Evolutionary conservation across 1,140 invertebrate genomes (phyloP).

Genomic region (Aphelenchoides fujianensis): DNA sequence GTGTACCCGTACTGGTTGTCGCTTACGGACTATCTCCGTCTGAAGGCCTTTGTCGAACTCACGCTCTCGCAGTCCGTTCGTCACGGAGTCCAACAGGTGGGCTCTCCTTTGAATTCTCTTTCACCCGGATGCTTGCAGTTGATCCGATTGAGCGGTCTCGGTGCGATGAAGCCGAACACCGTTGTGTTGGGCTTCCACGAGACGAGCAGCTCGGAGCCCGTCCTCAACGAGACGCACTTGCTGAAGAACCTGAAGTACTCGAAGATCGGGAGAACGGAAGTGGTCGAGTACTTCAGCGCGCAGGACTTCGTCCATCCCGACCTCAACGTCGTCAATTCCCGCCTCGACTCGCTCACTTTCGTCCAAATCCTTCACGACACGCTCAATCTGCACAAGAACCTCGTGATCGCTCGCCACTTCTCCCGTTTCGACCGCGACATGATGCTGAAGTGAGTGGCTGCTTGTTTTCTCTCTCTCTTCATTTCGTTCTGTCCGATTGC

Average conservation of each 20-base stretch:
- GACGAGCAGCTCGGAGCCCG: slow-evolving; percentile 43
- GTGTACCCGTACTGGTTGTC: slow-evolving; percentile 61
- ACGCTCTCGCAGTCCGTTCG: slow-evolving; percentile 80
- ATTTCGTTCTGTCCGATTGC: too few species aligned
- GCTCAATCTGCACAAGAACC: slow-evolving; percentile 86
- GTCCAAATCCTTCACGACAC: slow-evolving; percentile 77
- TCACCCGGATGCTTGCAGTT: slow-evolving; percentile 63
- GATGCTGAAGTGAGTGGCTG: slow-evolving; percentile 50
- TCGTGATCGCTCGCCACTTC: slow-evolving; percentile 88
- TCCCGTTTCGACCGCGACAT: slow-evolving; percentile 71
- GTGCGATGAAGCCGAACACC: slow-evolving; percentile 93
- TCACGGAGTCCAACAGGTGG: slow-evolving; percentile 80
- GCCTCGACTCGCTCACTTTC: slow-evolving; percentile 71
- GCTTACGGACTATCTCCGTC: slow-evolving; percentile 58
- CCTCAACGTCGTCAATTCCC: slow-evolving; percentile 48
- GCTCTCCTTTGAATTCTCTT: slow-evolving; percentile 21
- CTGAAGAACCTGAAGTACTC: slow-evolving; percentile 60
- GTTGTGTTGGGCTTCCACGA: slow-evolving; percentile 79
- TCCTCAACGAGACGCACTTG: slow-evolving; percentile 54
- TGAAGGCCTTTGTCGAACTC: slow-evolving; percentile 91
- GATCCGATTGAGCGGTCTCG: slow-evolving; percentile 84
- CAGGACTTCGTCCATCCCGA: slow-evolving; percentile 53
- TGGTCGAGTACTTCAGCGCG: slow-evolving; percentile 65
- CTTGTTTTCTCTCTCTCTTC: slow-evolving; percentile 15
- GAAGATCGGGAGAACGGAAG: slow-evolving; percentile 67